Percentiles rank a stretch among this genome's conserved stretches.
Evolutionary conservation across 2,888 invertebrate genomes (phyloP).

Genomic region (Synergus laeviventris): DNA sequence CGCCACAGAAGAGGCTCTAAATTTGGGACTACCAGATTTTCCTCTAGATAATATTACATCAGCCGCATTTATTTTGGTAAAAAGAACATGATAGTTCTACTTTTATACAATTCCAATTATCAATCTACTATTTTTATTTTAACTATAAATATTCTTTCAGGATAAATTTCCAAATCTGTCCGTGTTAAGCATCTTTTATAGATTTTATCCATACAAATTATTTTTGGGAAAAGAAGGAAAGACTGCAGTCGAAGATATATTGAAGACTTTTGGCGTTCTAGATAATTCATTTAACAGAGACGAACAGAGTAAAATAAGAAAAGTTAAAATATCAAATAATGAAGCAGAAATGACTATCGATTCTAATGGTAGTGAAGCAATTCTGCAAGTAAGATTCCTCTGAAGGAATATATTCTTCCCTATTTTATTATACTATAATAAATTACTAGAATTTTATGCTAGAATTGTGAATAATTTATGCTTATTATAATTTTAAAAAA

Average conservation of each 20-base stretch:
- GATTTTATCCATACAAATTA: constrained; percentile 89
- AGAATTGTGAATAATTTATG: no score
- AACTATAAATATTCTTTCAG: constrained; percentile 76
- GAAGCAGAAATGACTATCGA: constrained; percentile 76
- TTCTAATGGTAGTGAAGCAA: constrained; percentile 70
- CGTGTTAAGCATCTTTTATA: constrained; percentile 83
- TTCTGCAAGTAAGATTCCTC: constrained; percentile 56
- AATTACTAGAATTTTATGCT: no score
- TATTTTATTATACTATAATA: constrained; percentile 35
- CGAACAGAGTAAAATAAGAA: constrained; percentile 47
- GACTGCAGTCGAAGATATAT: constrained; percentile 83
- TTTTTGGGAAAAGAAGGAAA: constrained; percentile 88
- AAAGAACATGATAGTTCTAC: background rate
- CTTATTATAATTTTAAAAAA: no score
- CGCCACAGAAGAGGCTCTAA: constrained; percentile 84
- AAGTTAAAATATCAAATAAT: constrained; percentile 69
- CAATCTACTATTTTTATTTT: constrained; percentile 45
- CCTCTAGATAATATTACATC: constrained; percentile 88
- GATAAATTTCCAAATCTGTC: constrained; percentile 83
- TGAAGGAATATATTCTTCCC: constrained; percentile 13
- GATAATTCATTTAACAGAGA: constrained; percentile 45
- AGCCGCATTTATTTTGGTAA: constrained; percentile 83
- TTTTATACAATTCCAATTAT: constrained; percentile 43
- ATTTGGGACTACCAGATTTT: constrained; percentile 91
- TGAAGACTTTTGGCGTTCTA: constrained; percentile 81